These are phyloP conservation scores for Notocelia uddmanniana DNA, from an alignment of 2,888 invertebrate species.

Conservation along the genomic window DNA sequence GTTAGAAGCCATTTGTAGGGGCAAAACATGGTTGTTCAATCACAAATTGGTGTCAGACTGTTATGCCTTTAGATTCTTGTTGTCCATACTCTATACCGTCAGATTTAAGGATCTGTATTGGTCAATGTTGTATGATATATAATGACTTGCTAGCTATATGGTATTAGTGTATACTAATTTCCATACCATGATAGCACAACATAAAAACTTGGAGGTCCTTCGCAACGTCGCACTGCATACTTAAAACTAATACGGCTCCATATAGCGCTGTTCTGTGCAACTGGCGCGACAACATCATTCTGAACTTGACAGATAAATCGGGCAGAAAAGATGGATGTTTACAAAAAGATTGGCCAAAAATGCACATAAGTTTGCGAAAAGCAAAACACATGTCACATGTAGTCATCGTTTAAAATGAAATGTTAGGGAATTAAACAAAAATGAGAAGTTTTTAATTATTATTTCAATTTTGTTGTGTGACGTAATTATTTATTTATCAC, in stretches of 20 bases:
- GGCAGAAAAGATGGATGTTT: not conserved
- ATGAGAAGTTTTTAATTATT: slow-evolving; percentile 10
- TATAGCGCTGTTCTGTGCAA: not conserved
- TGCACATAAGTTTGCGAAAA: slow-evolving; percentile 4
- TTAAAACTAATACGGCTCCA: not conserved
- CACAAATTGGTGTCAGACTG: not conserved
- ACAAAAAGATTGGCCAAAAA: not conserved
- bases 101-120: not conserved
- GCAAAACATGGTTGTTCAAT: not conserved
- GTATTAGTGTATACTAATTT: not conserved
- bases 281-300: not conserved
- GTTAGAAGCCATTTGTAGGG: not conserved
- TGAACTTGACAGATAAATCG: not conserved
- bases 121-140: too few species aligned
- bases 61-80: not conserved
- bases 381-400: slow-evolving; percentile 14
- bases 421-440: slow-evolving; percentile 6
- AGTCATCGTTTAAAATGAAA: slow-evolving; percentile 17
- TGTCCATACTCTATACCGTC: not conserved
- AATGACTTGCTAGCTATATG: too few species aligned
- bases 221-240: slow-evolving; percentile 1
- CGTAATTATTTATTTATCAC: slow-evolving; percentile 19
- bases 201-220: not conserved
- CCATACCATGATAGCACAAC: not conserved
- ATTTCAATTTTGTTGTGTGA: slow-evolving; percentile 10